These are phyloP conservation scores for Jordanella pulchra DNA, from an alignment of 2,797 vertebrate species.

Conservation along the genomic window DNA sequence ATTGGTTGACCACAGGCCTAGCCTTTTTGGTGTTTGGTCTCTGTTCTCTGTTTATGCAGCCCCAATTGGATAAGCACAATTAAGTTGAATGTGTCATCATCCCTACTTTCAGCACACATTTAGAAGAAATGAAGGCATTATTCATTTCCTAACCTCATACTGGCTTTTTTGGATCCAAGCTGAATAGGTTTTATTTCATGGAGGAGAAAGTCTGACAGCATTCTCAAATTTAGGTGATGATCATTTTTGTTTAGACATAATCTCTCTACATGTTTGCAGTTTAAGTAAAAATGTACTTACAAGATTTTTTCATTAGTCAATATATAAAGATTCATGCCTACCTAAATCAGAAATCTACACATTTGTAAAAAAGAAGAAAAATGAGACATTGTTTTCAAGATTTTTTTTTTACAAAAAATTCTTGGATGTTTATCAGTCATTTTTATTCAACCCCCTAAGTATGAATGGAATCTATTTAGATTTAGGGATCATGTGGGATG, in stretches of 20 bases:
- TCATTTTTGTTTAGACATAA: not conserved
- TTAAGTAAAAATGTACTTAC: not conserved
- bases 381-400: too few species aligned
- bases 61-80: constrained; percentile 44
- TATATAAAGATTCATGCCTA: not conserved
- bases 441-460: not conserved
- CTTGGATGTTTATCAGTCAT: not conserved
- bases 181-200: not conserved
- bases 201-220: not conserved
- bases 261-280: not conserved
- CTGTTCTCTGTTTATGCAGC: constrained; percentile 37
- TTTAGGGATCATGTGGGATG: not conserved
- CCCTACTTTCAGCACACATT: not conserved
- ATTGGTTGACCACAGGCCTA: constrained; percentile 8
- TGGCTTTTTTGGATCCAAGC: not conserved
- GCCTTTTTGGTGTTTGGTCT: constrained; percentile 6
- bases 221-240: not conserved
- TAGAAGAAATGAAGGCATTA: not conserved
- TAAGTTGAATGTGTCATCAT: constrained; percentile 24
- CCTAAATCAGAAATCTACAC: not conserved
- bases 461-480: too few species aligned
- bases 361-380: not conserved
- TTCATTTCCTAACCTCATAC: constrained; percentile 1
- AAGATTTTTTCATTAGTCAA: not conserved
- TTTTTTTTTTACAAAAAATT: not conserved